Conservation (phyloP, 2,113 vertebrate genomes). For the Heterotis niloticus region DNA sequence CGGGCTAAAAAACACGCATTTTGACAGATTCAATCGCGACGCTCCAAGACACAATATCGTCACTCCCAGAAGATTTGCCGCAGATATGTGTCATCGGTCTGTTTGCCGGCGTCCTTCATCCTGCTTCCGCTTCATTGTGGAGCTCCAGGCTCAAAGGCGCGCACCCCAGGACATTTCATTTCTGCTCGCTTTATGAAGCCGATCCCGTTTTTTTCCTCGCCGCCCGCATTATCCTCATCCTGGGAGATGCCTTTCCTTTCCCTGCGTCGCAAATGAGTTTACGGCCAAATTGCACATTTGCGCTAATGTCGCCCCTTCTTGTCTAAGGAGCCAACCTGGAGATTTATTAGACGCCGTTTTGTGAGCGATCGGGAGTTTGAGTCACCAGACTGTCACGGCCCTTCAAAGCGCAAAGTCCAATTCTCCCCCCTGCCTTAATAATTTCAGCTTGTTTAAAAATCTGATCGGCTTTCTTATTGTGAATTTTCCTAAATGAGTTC, state of each 20-base stretch:
- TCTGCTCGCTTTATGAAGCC: constrained; percentile 1
- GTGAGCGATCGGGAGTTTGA: constrained; percentile 19
- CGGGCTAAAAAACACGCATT: neutral
- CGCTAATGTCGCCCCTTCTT: constrained; percentile 30
- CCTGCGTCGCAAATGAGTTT: constrained; percentile 35
- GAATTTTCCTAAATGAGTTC: constrained; percentile 41
- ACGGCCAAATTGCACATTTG: constrained; percentile 23
- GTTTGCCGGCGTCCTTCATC: neutral
- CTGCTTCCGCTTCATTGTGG: neutral
- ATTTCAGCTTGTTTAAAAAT: constrained; percentile 52
- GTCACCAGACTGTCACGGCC: constrained; percentile 28
- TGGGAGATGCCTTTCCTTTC: constrained; percentile 30
- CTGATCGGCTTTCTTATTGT: constrained; percentile 54
- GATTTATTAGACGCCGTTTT: constrained; percentile 28
- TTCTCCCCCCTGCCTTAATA: constrained; percentile 51
- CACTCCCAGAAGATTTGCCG: neutral
- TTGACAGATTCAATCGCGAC: neutral
- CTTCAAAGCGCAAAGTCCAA: constrained; percentile 42
- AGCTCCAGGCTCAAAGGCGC: neutral
- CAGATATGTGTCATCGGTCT: neutral
- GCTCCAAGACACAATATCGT: neutral
- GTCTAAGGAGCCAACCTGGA: neutral
- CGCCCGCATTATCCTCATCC: constrained; percentile 11
- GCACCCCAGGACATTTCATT: neutral
- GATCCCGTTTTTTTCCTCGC: constrained; percentile 6